phyloP scores from a whole-genome alignment of 2,797 vertebrate species.

The Melanotaenia maccullochi region DNA sequence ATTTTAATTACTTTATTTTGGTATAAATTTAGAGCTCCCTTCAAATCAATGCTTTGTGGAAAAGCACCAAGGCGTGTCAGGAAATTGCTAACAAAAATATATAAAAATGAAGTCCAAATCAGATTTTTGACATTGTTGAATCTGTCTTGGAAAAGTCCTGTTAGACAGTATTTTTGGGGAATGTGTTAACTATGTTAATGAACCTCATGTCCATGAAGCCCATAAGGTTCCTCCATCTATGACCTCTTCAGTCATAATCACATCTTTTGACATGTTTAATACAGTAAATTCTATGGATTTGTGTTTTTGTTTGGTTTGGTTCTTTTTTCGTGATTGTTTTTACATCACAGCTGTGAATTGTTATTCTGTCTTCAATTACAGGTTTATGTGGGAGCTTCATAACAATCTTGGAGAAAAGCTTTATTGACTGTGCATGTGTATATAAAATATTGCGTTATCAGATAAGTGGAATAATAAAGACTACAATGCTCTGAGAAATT shows the following conservation, averaged over 20 bases:
- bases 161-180: background rate
- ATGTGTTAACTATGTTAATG: background rate
- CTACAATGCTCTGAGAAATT: background rate
- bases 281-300: background rate
- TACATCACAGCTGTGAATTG: background rate
- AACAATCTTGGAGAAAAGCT: constrained; percentile 6
- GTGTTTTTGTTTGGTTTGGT: background rate
- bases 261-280: background rate
- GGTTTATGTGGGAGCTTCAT: constrained; percentile 2
- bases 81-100: background rate
- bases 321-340: background rate
- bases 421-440: constrained; percentile 31
- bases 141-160: background rate
- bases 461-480: background rate
- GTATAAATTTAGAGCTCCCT: constrained; percentile 11
- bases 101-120: background rate
- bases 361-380: background rate
- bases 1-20: constrained; percentile 3
- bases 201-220: too few species aligned
- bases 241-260: constrained; percentile 4
- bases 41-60: background rate
- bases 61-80: background rate
- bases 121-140: background rate
- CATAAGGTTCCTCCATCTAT: background rate
- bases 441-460: background rate